Evolutionary conservation across 92 coral and sea anemone species (phyloP).

Genomic region (Isaurus tuberculatus): DNA sequence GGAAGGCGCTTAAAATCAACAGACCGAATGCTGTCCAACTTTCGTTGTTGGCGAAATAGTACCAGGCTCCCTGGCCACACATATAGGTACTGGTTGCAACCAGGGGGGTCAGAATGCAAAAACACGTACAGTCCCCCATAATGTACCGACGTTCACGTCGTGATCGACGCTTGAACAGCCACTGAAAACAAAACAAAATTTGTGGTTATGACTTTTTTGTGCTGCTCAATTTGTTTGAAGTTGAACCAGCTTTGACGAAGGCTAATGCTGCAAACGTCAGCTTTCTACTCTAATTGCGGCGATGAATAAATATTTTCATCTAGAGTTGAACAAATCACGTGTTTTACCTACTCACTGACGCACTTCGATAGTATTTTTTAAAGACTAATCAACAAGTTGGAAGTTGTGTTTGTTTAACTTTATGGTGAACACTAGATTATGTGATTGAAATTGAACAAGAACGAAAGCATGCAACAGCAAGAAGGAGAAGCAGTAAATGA

Average conservation of each 20-base stretch:
- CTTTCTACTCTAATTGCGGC: too few species aligned
- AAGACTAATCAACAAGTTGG: not conserved
- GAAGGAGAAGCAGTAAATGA: too few species aligned
- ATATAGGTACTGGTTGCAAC: constrained; percentile 81
- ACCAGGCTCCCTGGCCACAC: constrained; percentile 92
- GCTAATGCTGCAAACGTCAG: too few species aligned
- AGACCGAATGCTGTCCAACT: constrained; percentile 85
- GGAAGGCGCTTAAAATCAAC: constrained; percentile 73
- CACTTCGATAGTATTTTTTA: too few species aligned
- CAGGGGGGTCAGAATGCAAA: constrained; percentile 82
- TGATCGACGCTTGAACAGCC: constrained; percentile 74
- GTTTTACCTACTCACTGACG: too few species aligned
- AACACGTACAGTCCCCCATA: constrained; percentile 81
- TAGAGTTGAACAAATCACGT: too few species aligned
- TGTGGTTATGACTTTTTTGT: not conserved
- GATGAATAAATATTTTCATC: too few species aligned
- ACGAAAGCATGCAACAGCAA: too few species aligned
- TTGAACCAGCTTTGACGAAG: not conserved
- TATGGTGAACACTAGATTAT: too few species aligned
- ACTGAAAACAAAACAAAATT: constrained; percentile 61
- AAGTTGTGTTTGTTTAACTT: not conserved
- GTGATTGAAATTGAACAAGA: too few species aligned
- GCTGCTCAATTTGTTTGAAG: not conserved
- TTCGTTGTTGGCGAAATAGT: constrained; percentile 75
- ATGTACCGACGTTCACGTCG: constrained; percentile 88